These are phyloP conservation scores for Heliconius cydno DNA, from an alignment of 2,888 invertebrate genomes.

Conservation along the genomic window DNA sequence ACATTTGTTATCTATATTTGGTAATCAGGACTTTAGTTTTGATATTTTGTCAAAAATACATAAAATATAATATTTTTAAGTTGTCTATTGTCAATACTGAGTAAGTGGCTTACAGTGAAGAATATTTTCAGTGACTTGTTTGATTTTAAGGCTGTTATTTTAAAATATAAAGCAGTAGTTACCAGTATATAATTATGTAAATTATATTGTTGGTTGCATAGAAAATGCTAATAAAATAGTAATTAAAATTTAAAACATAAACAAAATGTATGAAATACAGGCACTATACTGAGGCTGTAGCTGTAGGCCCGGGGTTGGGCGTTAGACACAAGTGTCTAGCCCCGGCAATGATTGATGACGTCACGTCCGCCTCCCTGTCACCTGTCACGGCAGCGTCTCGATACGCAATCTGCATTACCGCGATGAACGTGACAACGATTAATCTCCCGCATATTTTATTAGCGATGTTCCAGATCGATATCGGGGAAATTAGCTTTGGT, in stretches of 20 bases:
- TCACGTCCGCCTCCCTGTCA: slow-evolving; percentile 32
- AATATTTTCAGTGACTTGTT: too few species aligned
- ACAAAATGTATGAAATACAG: too few species aligned
- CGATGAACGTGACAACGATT: slow-evolving; percentile 57
- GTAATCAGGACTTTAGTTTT: too few species aligned
- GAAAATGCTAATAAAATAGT: background rate
- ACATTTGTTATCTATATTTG: background rate
- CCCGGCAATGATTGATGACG: slow-evolving; percentile 51
- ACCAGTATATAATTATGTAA: background rate
- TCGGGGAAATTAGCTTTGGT: slow-evolving; percentile 36
- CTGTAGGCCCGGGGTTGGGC: slow-evolving; percentile 25
- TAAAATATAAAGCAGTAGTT: background rate
- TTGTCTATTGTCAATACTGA: too few species aligned
- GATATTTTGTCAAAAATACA: too few species aligned
- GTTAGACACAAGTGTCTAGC: slow-evolving; percentile 49
- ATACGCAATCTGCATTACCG: slow-evolving; percentile 61
- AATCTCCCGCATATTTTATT: slow-evolving; percentile 43
- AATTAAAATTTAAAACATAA: background rate
- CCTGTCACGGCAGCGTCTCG: slow-evolving; percentile 33
- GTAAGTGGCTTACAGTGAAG: too few species aligned
- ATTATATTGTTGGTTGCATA: background rate
- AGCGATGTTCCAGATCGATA: slow-evolving; percentile 24
- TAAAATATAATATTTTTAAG: too few species aligned
- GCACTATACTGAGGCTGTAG: background rate
- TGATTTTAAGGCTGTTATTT: background rate